phyloP scores from a whole-genome alignment of 1,140 invertebrate species.

The Pseudomyrmex sp. region DNA sequence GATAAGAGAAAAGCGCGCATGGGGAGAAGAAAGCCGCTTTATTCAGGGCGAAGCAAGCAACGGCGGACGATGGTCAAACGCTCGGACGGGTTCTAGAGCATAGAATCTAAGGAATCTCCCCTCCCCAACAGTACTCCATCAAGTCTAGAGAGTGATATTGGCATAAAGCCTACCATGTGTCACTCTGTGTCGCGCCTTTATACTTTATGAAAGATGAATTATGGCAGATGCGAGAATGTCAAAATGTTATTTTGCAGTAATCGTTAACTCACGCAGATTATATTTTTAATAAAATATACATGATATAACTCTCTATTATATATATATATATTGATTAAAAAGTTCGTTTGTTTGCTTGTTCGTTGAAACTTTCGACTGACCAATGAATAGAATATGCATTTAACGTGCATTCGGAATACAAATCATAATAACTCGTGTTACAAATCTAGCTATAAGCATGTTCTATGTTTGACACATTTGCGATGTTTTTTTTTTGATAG shows the following conservation, averaged over 20 bases:
- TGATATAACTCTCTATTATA: too few species aligned
- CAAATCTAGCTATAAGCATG: too few species aligned
- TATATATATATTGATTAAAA: too few species aligned
- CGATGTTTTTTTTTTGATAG: not conserved
- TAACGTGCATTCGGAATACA: too few species aligned
- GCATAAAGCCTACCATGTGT: conserved; percentile 81
- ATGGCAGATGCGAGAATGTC: conserved; percentile 26
- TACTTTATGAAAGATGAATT: conserved; percentile 56
- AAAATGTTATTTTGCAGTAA: conserved; percentile 40
- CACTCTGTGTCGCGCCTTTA: conserved; percentile 72
- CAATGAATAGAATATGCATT: too few species aligned
- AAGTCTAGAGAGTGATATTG: conserved; percentile 81
- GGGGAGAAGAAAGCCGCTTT: conserved; percentile 79
- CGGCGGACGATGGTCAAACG: conserved; percentile 68
- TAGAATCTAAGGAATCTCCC: conserved; percentile 72
- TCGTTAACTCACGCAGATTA: not conserved
- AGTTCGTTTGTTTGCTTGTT: too few species aligned
- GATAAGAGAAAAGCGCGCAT: conserved; percentile 79
- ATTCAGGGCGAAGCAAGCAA: conserved; percentile 80
- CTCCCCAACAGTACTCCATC: conserved; percentile 77
- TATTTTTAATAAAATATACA: not conserved
- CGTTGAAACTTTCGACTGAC: too few species aligned
- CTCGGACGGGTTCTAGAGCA: conserved; percentile 64
- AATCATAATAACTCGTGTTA: too few species aligned
- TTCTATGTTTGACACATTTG: too few species aligned